Evolutionary conservation across 2,888 invertebrate genomes (phyloP).

Genomic region (Ochlodes sylvanus): DNA sequence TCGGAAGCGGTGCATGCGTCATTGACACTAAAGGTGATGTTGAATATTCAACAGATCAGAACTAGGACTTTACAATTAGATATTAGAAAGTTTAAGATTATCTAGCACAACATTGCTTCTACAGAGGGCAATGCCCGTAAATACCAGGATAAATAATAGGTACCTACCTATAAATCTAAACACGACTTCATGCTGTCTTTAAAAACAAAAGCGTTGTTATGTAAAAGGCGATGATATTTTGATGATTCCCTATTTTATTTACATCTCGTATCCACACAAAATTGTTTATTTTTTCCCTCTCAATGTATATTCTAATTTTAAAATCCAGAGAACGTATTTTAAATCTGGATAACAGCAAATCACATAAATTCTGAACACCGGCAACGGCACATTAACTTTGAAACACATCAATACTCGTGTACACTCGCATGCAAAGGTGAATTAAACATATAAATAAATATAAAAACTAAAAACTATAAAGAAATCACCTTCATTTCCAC

Average conservation of each 20-base stretch:
- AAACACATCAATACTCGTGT: conserved; percentile 24
- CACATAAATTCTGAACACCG: conserved; percentile 27
- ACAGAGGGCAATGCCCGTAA: not conserved
- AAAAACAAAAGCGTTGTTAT: not conserved
- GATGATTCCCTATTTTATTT: not conserved
- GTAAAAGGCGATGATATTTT: not conserved
- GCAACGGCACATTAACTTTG: conserved; percentile 4
- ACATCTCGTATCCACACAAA: not conserved
- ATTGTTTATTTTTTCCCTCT: not conserved
- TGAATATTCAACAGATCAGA: conserved; percentile 13
- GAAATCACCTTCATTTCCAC: conserved; percentile 46
- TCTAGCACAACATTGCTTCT: not conserved
- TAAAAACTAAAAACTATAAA: conserved; percentile 36
- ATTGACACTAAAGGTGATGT: conserved; percentile 41
- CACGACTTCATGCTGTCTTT: not conserved
- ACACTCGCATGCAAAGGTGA: conserved; percentile 36
- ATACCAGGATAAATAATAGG: not conserved
- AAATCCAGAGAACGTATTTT: conserved; percentile 15
- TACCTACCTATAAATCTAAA: not conserved
- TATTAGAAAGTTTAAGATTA: not conserved
- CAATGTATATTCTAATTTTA: conserved; percentile 5
- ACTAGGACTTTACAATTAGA: no score
- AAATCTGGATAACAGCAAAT: conserved; percentile 22
- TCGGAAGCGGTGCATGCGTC: conserved; percentile 47
- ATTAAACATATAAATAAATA: conserved; percentile 8